Evolutionary conservation across 2,113 vertebrate genomes (phyloP), one percentile per base, ranked within the genome.

Genomic region (Tetrao urogallus): DNA sequence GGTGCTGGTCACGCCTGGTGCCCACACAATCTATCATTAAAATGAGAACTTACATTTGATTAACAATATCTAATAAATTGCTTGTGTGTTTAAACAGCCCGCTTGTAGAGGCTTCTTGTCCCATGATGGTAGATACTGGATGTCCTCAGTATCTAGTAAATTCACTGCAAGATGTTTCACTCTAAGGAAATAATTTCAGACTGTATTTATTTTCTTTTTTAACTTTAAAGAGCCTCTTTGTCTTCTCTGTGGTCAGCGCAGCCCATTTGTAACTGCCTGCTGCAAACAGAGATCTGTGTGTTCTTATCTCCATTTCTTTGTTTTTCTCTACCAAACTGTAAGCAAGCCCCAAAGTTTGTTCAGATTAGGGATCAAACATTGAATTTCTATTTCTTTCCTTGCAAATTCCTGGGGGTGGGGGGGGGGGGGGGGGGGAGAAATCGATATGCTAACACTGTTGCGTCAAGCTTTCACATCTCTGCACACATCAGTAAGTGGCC

Each of bases 321-420:
- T 95, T 92, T 85, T 90, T 61, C 82, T 91, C 50, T 58, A 86
- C 61, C 32, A 56, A 78, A 82, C 50, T 79, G 48, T 89, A 94
- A 95, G 93, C 66, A 92, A 90, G 65, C 67, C 88, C 91, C 88
- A 77, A 93, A 89, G 83, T 95, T 94, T 82, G 58, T 82, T 95
- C 77, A 79, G 71, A 89, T 93, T 95, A 87, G 58, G 81, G 94
- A 95, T 97, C 95, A 95, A 95, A 96, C 48, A 34, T 52, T 71
- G 71, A 87, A 74, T 95, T 95, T 93, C 91, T 94, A 22, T 94
- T 92, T 92, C 28, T 92, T 90, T 94, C 81, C 83, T 85, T 20
- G 2, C 25, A 43, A 81, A 94, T 89, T 95, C 85, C 73, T 58
- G 1, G 22, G n/a, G 38, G 20, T n/a, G 47, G 6, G 34, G 7